Evolutionary conservation across 2,888 invertebrate genomes (phyloP).

Genomic region (Rapana venosa): DNA sequence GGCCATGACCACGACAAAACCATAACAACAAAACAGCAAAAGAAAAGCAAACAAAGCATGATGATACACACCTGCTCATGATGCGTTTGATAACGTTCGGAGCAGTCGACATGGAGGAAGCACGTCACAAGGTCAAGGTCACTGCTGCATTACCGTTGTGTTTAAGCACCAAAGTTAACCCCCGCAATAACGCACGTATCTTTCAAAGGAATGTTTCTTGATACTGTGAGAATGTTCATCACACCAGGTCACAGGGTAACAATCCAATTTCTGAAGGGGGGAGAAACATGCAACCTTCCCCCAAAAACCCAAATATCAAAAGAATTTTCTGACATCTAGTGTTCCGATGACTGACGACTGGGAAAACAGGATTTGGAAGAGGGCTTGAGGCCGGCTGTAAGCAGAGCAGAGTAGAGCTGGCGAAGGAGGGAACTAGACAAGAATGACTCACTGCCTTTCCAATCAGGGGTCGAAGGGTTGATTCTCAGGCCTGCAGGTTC

Average conservation of each 20-base stretch:
- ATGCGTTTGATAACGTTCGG: slow-evolving; percentile 22
- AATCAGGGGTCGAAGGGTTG: neutral
- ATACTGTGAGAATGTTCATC: neutral
- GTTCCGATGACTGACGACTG: too few relatives aligned
- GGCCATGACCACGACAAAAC: too few relatives aligned
- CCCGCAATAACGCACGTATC: neutral
- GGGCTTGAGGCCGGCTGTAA: too few relatives aligned
- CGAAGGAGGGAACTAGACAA: neutral
- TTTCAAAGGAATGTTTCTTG: neutral
- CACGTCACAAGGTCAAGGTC: neutral
- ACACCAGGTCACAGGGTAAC: neutral
- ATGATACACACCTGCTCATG: slow-evolving; percentile 20
- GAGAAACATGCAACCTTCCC: neutral
- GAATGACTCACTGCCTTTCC: neutral
- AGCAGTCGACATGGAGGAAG: slow-evolving; percentile 23
- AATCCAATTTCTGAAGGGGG: neutral
- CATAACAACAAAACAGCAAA: neutral
- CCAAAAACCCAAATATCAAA: neutral
- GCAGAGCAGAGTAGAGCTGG: too few relatives aligned
- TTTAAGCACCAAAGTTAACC: neutral
- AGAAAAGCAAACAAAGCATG: neutral
- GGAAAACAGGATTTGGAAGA: too few relatives aligned
- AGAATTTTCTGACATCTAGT: too few relatives aligned
- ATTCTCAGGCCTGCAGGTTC: neutral
- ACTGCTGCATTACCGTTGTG: too few relatives aligned